Conservation (phyloP, 2,113 vertebrate genomes). For the Melanostigma gelatinosum region DNA sequence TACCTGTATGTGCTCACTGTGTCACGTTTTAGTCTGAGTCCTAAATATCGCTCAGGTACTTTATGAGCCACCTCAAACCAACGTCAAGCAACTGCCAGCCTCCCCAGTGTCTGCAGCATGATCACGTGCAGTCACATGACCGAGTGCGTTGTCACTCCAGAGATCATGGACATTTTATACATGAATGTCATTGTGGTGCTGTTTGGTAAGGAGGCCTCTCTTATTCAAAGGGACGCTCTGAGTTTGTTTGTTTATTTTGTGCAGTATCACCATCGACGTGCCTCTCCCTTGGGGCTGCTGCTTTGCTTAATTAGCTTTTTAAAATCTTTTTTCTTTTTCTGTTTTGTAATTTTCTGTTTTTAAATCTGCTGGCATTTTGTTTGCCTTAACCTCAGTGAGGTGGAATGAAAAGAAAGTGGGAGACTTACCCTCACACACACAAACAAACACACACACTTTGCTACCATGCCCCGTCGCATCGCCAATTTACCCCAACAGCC, state of each 20-base stretch:
- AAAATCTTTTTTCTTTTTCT: constrained; percentile 11
- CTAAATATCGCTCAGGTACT: constrained; percentile 60
- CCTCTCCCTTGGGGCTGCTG: constrained; percentile 45
- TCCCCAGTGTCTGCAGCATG: constrained; percentile 21
- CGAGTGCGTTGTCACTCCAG: background rate
- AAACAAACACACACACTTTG: background rate
- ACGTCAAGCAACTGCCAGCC: background rate
- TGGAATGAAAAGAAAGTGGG: constrained; percentile 4
- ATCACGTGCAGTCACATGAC: background rate
- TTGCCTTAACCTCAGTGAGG: constrained; percentile 44
- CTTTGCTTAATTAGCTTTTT: constrained; percentile 59
- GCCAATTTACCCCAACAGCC: background rate
- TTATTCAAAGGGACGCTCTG: background rate
- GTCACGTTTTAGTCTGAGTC: background rate
- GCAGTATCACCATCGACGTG: constrained; percentile 39
- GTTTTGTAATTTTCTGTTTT: constrained; percentile 64
- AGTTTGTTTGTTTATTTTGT: background rate
- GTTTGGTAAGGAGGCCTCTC: background rate
- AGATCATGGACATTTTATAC: background rate
- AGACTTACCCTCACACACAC: constrained; percentile 14
- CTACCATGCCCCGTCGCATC: background rate
- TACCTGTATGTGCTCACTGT: constrained; percentile 9
- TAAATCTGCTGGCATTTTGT: constrained; percentile 61
- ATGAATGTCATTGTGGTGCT: constrained; percentile 15
- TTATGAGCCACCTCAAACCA: constrained; percentile 25